Evolutionary conservation across 2,797 vertebrate genomes (phyloP).

Genomic region (Strix occidentalis): DNA sequence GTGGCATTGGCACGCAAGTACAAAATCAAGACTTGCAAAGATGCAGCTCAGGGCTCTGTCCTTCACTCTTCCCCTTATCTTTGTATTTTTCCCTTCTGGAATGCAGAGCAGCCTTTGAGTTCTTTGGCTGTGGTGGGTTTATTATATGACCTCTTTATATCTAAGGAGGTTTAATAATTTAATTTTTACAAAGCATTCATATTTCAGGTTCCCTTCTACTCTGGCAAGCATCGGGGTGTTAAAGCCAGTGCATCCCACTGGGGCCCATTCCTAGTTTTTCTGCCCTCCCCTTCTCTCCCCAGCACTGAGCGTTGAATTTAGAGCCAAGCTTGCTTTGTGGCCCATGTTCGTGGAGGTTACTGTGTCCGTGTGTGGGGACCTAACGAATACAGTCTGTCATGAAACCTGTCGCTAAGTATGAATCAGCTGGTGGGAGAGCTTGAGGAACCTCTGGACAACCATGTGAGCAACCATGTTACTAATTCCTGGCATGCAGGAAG

Average conservation of each 20-base stretch:
- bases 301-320: neutral
- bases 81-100: neutral
- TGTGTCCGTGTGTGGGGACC: neutral
- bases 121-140: neutral
- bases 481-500: neutral
- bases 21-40: neutral
- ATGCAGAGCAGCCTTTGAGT: neutral
- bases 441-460: neutral
- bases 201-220: neutral
- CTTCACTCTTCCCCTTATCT: neutral
- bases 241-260: neutral
- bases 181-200: neutral
- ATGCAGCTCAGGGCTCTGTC: neutral
- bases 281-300: neutral
- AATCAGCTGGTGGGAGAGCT: neutral
- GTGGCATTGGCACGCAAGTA: neutral
- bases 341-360: fast-evolving
- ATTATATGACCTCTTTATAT: neutral
- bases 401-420: neutral
- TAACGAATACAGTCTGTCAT: neutral
- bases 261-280: neutral
- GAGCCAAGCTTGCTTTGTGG: neutral
- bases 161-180: neutral
- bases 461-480: neutral
- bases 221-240: neutral